phyloP scores from a whole-genome alignment of 2,113 vertebrate genomes.

The Leiothrix lutea region DNA sequence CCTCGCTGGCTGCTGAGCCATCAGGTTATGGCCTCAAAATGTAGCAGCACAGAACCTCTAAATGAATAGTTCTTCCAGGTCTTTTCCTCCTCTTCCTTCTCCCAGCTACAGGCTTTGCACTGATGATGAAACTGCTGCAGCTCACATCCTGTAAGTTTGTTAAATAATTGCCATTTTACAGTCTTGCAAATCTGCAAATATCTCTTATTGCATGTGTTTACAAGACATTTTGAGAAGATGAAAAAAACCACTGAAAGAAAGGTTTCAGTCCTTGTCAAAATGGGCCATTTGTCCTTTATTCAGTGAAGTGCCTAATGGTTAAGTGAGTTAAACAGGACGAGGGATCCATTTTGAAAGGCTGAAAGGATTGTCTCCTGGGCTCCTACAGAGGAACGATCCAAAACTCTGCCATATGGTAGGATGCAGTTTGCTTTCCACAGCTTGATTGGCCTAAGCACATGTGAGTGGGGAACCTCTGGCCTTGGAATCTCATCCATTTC shows the following conservation, averaged over 20 bases:
- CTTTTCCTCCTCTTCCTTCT: background rate
- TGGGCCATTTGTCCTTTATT: background rate
- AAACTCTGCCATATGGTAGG: background rate
- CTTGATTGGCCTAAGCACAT: background rate
- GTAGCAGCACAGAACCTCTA: background rate
- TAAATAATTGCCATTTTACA: background rate
- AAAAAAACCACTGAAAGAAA: background rate
- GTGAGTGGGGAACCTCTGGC: background rate
- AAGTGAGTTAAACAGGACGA: background rate
- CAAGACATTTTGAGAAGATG: background rate
- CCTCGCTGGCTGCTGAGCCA: background rate
- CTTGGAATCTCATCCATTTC: background rate
- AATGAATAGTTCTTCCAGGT: background rate
- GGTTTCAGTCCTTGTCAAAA: background rate
- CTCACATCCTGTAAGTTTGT: background rate
- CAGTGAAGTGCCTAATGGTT: background rate
- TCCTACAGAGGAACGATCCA: fast-evolving
- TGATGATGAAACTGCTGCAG: background rate
- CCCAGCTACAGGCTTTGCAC: background rate
- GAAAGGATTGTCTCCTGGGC: background rate
- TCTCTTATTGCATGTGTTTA: background rate
- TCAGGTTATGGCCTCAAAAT: background rate
- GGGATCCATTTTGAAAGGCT: background rate
- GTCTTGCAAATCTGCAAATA: background rate
- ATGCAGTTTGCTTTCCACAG: background rate